These are phyloP conservation scores for Limnephilus marmoratus DNA, from an alignment of 2,888 invertebrate genomes.

Conservation along the genomic window DNA sequence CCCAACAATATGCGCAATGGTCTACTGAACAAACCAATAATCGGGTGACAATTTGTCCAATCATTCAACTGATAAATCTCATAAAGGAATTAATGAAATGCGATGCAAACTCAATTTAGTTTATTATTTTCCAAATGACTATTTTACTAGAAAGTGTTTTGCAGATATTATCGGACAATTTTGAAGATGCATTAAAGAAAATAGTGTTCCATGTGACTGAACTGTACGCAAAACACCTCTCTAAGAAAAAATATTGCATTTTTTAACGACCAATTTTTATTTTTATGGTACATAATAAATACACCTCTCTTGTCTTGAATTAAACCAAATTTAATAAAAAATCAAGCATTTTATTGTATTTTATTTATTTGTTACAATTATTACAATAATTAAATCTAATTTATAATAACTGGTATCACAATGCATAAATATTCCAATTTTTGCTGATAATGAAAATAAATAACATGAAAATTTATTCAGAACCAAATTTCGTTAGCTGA, in stretches of 20 bases:
- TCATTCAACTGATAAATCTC: background rate
- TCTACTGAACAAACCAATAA: no score
- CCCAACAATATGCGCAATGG: no score
- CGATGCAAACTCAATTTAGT: background rate
- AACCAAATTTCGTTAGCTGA: background rate
- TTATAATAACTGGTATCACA: conserved; percentile 27
- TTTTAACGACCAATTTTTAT: background rate
- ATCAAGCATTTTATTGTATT: background rate
- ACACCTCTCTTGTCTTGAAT: no score
- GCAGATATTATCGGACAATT: conserved; percentile 9
- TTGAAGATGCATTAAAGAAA: conserved; percentile 9
- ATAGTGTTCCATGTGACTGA: background rate
- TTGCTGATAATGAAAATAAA: conserved; percentile 8
- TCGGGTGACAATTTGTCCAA: no score
- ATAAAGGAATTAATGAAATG: background rate
- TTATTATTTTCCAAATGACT: background rate
- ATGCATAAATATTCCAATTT: conserved; percentile 18
- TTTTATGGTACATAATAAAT: background rate
- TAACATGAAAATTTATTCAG: background rate
- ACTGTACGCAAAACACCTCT: conserved; percentile 4
- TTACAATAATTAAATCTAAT: conserved; percentile 25
- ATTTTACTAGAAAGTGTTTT: background rate
- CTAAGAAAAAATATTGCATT: background rate
- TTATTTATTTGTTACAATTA: background rate
- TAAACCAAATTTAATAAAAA: background rate